phyloP scores from a whole-genome alignment of 37 sponge, comb jelly and placozoan genomes.

The Chondrosia reniformis region DNA sequence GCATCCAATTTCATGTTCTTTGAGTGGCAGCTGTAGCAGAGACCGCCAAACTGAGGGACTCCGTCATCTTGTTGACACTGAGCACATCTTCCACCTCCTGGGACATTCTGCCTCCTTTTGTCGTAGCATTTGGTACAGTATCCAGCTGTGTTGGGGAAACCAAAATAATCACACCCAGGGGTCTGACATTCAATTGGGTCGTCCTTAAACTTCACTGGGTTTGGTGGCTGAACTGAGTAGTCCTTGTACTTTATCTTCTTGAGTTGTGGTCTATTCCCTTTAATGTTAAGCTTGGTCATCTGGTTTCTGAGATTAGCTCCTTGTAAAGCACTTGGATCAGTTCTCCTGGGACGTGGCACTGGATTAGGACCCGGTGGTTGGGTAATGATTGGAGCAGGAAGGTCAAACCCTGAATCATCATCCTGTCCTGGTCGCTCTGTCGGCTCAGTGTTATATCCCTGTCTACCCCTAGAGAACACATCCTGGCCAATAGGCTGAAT shows the following conservation, averaged over 20 bases:
- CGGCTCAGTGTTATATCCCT: too few relatives aligned
- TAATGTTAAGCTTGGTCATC: not conserved
- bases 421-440: not conserved
- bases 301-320: not conserved
- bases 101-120: not conserved
- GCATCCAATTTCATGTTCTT: not conserved
- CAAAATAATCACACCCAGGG: slow-evolving; percentile 53
- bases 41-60: slow-evolving; percentile 28
- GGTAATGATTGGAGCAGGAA: not conserved
- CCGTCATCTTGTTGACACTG: slow-evolving; percentile 44
- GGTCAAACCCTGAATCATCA: not conserved
- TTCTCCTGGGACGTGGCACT: not conserved
- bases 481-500: too few relatives aligned
- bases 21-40: slow-evolving; percentile 52
- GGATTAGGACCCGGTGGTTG: too few relatives aligned
- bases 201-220: not conserved
- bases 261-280: not conserved
- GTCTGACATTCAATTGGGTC: slow-evolving; percentile 6
- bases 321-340: not conserved
- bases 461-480: too few relatives aligned
- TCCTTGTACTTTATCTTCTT: not conserved
- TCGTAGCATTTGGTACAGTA: slow-evolving; percentile 63
- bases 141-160: slow-evolving; percentile 24
- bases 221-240: not conserved
- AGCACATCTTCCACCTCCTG: slow-evolving; percentile 16